Evolutionary conservation across 92 coral and sea anemone species (phyloP).

Genomic region (Epizoanthus ramosus): DNA sequence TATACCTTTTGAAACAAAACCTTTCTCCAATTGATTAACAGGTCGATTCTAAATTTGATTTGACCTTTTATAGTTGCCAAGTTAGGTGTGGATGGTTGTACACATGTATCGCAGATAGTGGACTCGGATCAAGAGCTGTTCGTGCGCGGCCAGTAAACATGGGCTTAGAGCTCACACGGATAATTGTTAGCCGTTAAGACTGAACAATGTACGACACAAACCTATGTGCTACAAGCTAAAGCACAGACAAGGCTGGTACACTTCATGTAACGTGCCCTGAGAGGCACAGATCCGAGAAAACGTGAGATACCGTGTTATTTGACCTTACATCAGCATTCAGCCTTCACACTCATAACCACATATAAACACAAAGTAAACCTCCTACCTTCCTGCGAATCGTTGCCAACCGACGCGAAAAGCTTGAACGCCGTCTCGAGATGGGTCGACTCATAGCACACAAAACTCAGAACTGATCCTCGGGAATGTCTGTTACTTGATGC

Average conservation of each 20-base stretch:
- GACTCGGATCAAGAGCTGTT: too few relatives aligned
- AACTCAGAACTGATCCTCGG: neutral
- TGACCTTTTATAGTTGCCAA: neutral
- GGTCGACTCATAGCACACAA: neutral
- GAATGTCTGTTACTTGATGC: neutral
- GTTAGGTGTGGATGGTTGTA: too few relatives aligned
- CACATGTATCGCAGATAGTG: too few relatives aligned
- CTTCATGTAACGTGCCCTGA: too few relatives aligned
- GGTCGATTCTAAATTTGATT: neutral
- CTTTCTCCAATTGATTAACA: neutral
- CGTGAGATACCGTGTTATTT: neutral
- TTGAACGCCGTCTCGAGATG: neutral
- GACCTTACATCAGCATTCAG: too few relatives aligned
- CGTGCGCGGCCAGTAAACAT: too few relatives aligned
- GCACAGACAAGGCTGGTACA: neutral
- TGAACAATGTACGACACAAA: neutral
- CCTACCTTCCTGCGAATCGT: constrained; percentile 22
- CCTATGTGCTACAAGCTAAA: neutral
- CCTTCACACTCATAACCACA: neutral
- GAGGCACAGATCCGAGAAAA: neutral
- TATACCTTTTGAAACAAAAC: too few relatives aligned
- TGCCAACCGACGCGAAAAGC: constrained; percentile 6
- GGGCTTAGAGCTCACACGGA: too few relatives aligned
- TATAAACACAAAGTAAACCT: neutral
- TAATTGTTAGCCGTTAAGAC: neutral